Evolutionary conservation across 2,888 invertebrate species (phyloP).

Genomic region (Zhuqinia jingwanae): DNA sequence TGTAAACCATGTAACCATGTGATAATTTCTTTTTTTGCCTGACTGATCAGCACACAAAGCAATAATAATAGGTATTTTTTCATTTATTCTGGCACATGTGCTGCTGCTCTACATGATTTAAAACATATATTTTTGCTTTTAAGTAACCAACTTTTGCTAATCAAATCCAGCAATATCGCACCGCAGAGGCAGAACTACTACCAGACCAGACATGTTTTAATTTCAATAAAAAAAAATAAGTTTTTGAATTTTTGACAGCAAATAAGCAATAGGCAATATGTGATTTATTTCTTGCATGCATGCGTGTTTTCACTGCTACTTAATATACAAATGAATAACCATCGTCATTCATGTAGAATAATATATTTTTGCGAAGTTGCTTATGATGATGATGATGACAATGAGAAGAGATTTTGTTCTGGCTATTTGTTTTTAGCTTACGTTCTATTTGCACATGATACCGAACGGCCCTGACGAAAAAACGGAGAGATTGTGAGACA

Average conservation of each 20-base stretch:
- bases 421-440: constrained; percentile 31
- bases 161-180: no score
- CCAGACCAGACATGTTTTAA: not conserved
- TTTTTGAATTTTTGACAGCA: constrained; percentile 11
- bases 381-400: not conserved
- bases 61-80: not conserved
- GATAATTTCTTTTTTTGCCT: constrained; percentile 30
- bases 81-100: constrained; percentile 18
- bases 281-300: constrained; percentile 26
- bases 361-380: not conserved
- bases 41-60: constrained; percentile 19
- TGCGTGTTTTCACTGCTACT: not conserved
- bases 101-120: no score
- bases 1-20: constrained; percentile 23
- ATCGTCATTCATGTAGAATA: no score
- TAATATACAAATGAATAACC: not conserved
- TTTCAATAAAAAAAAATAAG: not conserved
- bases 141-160: no score
- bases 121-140: no score
- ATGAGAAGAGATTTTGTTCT: constrained; percentile 24
- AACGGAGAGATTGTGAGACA: constrained; percentile 1
- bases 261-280: constrained; percentile 4
- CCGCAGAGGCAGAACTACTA: no score
- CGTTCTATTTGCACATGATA: constrained; percentile 45
- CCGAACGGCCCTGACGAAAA: constrained; percentile 30